Evolutionary conservation across 2,888 invertebrate genomes (phyloP).

Genomic region (Hoplodrina blanda): DNA sequence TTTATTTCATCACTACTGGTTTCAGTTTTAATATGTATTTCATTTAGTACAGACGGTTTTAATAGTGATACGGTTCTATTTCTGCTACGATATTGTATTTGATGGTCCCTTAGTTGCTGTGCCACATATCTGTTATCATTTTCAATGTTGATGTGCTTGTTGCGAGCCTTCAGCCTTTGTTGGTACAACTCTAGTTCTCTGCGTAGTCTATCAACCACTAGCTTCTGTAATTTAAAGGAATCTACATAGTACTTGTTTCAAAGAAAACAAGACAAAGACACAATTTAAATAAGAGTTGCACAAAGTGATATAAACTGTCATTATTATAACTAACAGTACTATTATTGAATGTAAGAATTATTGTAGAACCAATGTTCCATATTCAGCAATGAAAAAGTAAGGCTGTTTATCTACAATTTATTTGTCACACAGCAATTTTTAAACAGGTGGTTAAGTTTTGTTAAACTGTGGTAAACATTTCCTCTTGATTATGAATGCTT

Average conservation of each 20-base stretch:
- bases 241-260: background rate
- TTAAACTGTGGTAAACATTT: no score
- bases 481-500: no score
- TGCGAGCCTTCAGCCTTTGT: constrained; percentile 83
- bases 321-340: no score
- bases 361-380: no score
- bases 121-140: constrained; percentile 86
- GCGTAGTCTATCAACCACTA: constrained; percentile 89
- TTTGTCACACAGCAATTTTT: no score
- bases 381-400: no score
- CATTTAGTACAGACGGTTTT: constrained; percentile 86
- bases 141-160: constrained; percentile 84
- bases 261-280: no score
- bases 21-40: constrained; percentile 86
- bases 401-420: no score
- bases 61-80: constrained; percentile 82
- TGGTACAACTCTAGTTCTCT: constrained; percentile 90
- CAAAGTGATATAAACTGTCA: background rate
- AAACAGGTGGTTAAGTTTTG: no score
- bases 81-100: constrained; percentile 80
- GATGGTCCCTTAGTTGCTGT: constrained; percentile 86
- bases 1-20: constrained; percentile 77
- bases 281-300: background rate
- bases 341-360: no score
- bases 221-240: constrained; percentile 84